Conservation (phyloP, 2,113 vertebrate species). For the Ameiurus melas region DNA sequence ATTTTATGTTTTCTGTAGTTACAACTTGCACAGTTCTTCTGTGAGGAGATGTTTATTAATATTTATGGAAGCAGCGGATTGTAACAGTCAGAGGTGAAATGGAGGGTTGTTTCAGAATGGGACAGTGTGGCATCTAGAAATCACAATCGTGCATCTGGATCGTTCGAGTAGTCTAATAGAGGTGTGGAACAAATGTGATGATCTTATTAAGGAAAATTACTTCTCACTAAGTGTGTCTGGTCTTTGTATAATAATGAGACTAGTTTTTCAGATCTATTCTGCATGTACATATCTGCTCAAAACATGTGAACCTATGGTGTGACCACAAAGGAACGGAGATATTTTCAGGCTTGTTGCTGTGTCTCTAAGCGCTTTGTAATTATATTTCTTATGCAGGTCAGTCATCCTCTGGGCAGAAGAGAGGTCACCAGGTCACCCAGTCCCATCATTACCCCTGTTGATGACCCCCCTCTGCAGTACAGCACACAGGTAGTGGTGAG, state of each 20-base stretch:
- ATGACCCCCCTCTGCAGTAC: constrained; percentile 47
- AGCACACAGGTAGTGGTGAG: constrained; percentile 52
- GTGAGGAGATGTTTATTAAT: background rate
- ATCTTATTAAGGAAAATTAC: no score
- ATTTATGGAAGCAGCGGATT: background rate
- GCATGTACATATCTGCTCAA: background rate
- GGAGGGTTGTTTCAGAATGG: constrained; percentile 58
- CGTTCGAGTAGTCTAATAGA: constrained; percentile 43
- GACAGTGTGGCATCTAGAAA: constrained; percentile 23
- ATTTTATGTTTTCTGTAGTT: background rate
- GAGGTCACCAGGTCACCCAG: constrained; percentile 69
- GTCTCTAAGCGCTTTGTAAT: background rate
- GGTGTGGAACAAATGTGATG: constrained; percentile 40
- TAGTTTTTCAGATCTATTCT: background rate
- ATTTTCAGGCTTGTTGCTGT: background rate
- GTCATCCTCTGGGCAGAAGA: constrained; percentile 62
- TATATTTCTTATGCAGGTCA: constrained; percentile 46
- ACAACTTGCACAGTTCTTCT: background rate
- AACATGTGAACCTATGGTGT: background rate
- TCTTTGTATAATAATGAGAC: background rate
- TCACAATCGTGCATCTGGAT: constrained; percentile 40
- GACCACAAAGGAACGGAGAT: background rate
- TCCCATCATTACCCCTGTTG: constrained; percentile 57
- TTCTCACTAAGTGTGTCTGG: background rate
- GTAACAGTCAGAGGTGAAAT: background rate